These are phyloP conservation scores for Malachius bipustulatus DNA, from an alignment of 2,888 invertebrate species.

Conservation along the genomic window DNA sequence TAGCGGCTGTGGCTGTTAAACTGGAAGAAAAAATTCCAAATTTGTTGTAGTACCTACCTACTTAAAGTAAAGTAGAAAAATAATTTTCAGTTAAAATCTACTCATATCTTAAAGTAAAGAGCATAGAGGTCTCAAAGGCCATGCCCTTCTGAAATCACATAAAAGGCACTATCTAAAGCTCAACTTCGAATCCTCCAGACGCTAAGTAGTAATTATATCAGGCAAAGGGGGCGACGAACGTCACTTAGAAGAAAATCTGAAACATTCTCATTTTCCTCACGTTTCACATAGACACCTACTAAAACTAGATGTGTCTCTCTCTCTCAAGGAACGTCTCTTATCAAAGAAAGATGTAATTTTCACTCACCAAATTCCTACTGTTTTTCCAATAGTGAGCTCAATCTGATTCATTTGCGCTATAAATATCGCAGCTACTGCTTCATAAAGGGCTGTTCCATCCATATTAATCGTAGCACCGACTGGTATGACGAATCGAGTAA, in stretches of 20 bases:
- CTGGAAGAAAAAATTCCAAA: slow-evolving; percentile 21
- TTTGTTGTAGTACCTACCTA: background rate
- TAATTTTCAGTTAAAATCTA: slow-evolving; percentile 7
- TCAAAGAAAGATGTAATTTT: too few species aligned
- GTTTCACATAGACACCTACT: too few species aligned
- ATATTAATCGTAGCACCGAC: slow-evolving; percentile 98
- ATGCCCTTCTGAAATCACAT: too few species aligned
- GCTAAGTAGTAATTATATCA: too few species aligned
- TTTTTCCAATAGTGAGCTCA: slow-evolving; percentile 72
- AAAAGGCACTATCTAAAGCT: too few species aligned
- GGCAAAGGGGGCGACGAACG: too few species aligned
- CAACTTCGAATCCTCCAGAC: too few species aligned
- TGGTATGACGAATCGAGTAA: slow-evolving; percentile 90
- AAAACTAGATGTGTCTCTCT: too few species aligned
- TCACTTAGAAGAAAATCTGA: too few species aligned
- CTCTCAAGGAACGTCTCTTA: too few species aligned
- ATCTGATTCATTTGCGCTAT: slow-evolving; percentile 86
- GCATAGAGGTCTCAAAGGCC: background rate
- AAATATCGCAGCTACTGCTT: slow-evolving; percentile 95
- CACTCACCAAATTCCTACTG: slow-evolving; percentile 79
- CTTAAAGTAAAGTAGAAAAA: background rate
- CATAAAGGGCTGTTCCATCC: slow-evolving; percentile 95
- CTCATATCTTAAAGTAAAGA: slow-evolving; percentile 2
- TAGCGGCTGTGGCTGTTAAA: slow-evolving; percentile 85
- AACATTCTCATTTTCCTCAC: too few species aligned